Evolutionary conservation across 2,888 invertebrate species (phyloP), one percentile per base, ranked within the genome.

Genomic region (Gymnosoma rotundatum): DNA sequence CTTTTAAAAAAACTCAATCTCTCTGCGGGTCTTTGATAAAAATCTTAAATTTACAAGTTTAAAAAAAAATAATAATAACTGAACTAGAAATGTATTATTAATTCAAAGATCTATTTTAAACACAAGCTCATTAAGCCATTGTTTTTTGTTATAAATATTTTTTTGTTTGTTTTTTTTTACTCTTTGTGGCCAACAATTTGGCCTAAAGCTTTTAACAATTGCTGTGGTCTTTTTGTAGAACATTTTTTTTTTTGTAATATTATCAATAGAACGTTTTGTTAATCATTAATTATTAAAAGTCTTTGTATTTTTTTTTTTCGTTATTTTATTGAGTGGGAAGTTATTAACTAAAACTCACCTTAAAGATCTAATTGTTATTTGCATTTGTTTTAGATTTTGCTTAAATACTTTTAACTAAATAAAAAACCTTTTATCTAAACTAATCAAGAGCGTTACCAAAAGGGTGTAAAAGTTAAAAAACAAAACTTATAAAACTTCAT

Each of bases 261-360:
- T 70, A 45, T 64, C 36, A 20, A 21, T 36, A 64, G 36, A 66
- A 79, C 66, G 52, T 70, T 83, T 67, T 74, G 45, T 42, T 54
- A 1, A 20, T 72, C 9, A 32, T 72, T 75, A 60, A 61, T 70
- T 60, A 66, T 73, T 67, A 50, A 66, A 25, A 14, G 14, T 6
- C 20, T 56, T 42, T 20, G 42, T 38, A 32, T 12, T 48, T 64
- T 54, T 48, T 16, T 72, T 64, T 32, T n/a, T 58, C 2, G n/a
- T 42, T 3, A 42, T 48, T 79, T 83, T 72, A 84, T 84, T 73
- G 73, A 84, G 84, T 84, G 84, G 84, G 84, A 84, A 84, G 78
- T 84, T 78, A 81, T 74, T 69, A 73, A 73, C 67, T 58, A 73
- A 78, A 84, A 69, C 58, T 84, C 67, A 76, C 48, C 60, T 81